Conservation (phyloP, 2,797 vertebrate species). For the Novumbra hubbsi region DNA sequence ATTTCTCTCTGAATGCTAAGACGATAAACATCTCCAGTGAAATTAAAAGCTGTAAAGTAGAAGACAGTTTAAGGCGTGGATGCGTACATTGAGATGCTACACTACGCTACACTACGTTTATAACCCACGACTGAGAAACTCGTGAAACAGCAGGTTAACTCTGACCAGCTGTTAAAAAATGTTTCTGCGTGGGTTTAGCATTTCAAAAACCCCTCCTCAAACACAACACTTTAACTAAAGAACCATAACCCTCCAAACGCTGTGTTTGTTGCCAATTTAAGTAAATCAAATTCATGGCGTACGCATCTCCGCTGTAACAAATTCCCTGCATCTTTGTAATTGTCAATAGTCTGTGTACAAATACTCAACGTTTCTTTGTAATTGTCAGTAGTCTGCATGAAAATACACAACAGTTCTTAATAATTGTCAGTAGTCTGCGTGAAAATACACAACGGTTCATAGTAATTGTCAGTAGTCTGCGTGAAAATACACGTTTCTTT, state of each 20-base stretch:
- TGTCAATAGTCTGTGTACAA: constrained; percentile 74
- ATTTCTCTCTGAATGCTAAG: constrained; percentile 54
- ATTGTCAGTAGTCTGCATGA: constrained; percentile 74
- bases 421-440: constrained; percentile 74
- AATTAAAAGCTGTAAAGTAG: constrained; percentile 60
- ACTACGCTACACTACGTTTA: constrained; percentile 73
- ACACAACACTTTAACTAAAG: constrained; percentile 49
- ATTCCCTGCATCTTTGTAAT: constrained; percentile 81
- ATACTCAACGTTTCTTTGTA: too few species aligned
- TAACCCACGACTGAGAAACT: constrained; percentile 43
- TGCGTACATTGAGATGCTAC: constrained; percentile 78
- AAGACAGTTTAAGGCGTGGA: constrained; percentile 77
- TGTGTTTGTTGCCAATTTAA: constrained; percentile 9
- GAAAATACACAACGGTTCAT: too few species aligned
- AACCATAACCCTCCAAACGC: constrained; percentile 36
- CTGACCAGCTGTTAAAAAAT: constrained; percentile 53
- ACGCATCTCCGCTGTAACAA: constrained; percentile 72
- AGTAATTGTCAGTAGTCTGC: constrained; percentile 73
- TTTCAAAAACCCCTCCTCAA: constrained; percentile 24
- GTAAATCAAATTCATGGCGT: constrained; percentile 43
- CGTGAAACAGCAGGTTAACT: constrained; percentile 53
- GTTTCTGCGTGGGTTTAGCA: constrained; percentile 28
- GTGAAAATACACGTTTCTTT: too few species aligned
- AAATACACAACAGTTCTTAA: too few species aligned
- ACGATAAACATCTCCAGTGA: constrained; percentile 61